phyloP scores from a whole-genome alignment of 2,797 vertebrate species.

The Chaenodraco wilsoni region DNA sequence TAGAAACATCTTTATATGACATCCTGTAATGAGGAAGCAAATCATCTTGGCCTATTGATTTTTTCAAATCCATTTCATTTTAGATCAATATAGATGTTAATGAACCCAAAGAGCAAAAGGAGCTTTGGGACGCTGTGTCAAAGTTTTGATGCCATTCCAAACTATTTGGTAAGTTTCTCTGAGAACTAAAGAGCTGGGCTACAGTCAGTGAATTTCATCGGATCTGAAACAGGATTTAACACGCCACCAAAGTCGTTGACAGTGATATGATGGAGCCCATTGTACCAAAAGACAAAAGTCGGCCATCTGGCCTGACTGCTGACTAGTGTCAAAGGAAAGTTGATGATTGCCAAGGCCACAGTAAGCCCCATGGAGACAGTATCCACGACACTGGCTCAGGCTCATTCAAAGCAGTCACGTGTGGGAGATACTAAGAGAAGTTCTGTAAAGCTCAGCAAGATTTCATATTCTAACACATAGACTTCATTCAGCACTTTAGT shows the following conservation, averaged over 20 bases:
- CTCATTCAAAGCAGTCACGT: background rate
- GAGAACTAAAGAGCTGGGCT: background rate
- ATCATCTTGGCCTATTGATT: conserved; percentile 5
- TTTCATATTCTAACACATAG: background rate
- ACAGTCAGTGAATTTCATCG: background rate
- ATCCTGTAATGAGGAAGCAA: background rate
- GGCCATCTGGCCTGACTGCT: background rate
- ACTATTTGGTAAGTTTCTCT: background rate
- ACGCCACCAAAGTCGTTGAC: background rate
- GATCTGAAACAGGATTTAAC: conserved; percentile 12
- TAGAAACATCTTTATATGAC: background rate
- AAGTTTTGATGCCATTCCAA: background rate
- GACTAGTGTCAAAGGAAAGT: background rate
- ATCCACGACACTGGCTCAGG: background rate
- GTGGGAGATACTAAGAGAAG: background rate
- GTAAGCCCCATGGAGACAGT: background rate
- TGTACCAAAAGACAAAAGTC: conserved; percentile 4
- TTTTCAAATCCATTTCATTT: conserved; percentile 1
- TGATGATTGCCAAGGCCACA: background rate
- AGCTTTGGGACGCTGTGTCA: conserved; percentile 5
- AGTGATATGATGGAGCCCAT: background rate
- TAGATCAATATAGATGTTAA: conserved; percentile 10
- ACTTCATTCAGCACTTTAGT: conserved; percentile 1
- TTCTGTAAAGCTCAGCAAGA: background rate
- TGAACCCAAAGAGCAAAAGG: background rate